phyloP scores from a whole-genome alignment of 2,888 invertebrate genomes.

The Lacanobia wlatinum region DNA sequence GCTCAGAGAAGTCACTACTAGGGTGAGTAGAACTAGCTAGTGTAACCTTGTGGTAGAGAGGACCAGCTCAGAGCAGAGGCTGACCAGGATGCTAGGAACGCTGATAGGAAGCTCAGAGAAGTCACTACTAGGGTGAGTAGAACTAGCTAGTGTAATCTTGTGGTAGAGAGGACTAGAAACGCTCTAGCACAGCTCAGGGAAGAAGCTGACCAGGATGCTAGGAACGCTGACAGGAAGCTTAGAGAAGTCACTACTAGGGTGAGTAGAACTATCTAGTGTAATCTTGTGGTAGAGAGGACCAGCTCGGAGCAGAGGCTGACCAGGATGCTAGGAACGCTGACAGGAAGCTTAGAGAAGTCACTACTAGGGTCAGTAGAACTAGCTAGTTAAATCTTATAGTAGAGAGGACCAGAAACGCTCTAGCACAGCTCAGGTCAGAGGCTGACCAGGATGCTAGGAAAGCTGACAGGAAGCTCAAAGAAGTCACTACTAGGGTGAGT shows the following conservation, averaged over 20 bases:
- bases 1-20: constrained; percentile 80
- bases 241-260: constrained; percentile 79
- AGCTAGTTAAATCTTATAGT: not conserved
- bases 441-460: constrained; percentile 78
- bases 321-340: constrained; percentile 79
- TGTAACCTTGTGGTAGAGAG: constrained; percentile 67
- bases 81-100: constrained; percentile 78
- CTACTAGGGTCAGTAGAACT: constrained; percentile 74
- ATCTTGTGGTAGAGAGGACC: constrained; percentile 36
- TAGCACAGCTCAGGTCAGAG: constrained; percentile 81
- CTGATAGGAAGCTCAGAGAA: constrained; percentile 83
- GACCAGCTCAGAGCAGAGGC: constrained; percentile 81
- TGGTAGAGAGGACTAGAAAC: constrained; percentile 76
- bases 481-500: constrained; percentile 75
- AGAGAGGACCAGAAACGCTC: constrained; percentile 81
- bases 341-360: constrained; percentile 82
- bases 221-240: constrained; percentile 82
- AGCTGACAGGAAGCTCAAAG: constrained; percentile 82
- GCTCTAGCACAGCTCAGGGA: constrained; percentile 81
- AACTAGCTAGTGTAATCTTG: not conserved
- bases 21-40: constrained; percentile 68
- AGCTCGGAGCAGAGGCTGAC: constrained; percentile 81
- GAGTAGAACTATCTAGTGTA: no score
- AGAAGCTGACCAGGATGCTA: constrained; percentile 78
- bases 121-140: constrained; percentile 78